A percentile compares a stretch with the other conserved stretches of the same genome.
Conservation (phyloP, 2,888 invertebrate species). For the Eupithecia subfuscata region DNA sequence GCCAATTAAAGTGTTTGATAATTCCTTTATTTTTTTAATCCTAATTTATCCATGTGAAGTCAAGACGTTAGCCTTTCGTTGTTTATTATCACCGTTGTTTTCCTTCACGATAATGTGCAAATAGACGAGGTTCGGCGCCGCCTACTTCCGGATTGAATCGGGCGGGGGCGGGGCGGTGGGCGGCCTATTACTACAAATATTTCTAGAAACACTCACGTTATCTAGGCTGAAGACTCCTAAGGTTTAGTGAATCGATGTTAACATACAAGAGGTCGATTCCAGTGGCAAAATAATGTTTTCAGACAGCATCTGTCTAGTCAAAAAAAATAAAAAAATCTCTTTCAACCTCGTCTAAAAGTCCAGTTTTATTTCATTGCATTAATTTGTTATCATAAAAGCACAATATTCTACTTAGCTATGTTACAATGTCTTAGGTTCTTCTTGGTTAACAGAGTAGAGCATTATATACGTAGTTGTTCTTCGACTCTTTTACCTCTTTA, state of each 20-base stretch:
- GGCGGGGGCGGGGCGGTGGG: slow-evolving; percentile 16
- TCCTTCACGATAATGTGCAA: slow-evolving; percentile 17
- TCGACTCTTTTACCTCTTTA: too few species aligned
- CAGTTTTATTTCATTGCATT: not conserved
- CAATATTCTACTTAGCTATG: not conserved
- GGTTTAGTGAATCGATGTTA: not conserved
- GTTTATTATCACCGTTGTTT: slow-evolving; percentile 1
- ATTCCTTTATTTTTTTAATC: not conserved
- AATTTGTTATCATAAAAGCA: not conserved
- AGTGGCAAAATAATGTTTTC: not conserved
- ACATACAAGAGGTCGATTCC: not conserved
- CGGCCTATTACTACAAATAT: slow-evolving; percentile 5
- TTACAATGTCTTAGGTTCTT: not conserved
- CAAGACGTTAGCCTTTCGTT: slow-evolving; percentile 4
- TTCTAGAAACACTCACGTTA: slow-evolving; percentile 8
- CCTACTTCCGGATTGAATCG: slow-evolving; percentile 21
- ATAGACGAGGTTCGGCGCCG: slow-evolving; percentile 17
- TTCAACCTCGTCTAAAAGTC: not conserved
- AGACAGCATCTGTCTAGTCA: not conserved
- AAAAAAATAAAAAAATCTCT: not conserved
- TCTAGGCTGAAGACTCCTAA: not conserved
- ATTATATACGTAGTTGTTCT: too few species aligned
- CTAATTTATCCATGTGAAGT: not conserved
- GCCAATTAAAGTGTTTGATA: not conserved
- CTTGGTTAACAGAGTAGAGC: too few species aligned